These are phyloP conservation scores for Spatulosminthurus flaviceps DNA, from an alignment of 2,888 invertebrate genomes.

Conservation along the genomic window DNA sequence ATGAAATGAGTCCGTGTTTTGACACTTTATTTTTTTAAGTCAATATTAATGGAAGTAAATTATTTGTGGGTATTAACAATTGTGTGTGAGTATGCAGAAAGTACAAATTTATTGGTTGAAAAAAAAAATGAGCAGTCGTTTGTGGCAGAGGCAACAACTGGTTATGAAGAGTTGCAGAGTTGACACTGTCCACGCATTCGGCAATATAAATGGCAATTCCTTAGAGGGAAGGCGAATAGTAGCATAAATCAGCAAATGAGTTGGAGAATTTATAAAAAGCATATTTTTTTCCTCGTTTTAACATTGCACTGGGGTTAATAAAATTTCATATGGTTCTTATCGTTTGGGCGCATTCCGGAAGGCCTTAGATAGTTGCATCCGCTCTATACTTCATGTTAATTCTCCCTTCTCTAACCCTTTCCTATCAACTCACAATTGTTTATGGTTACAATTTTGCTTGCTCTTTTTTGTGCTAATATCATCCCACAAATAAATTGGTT, in stretches of 20 bases:
- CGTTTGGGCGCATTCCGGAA: slow-evolving; percentile 30
- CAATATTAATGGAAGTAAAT: background rate
- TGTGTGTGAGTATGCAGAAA: background rate
- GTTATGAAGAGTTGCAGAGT: background rate
- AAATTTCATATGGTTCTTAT: slow-evolving; percentile 15
- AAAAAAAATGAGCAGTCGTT: background rate
- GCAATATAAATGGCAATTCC: slow-evolving; percentile 18
- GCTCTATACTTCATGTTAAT: slow-evolving; percentile 10
- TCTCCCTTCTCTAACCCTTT: background rate
- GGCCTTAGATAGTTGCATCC: slow-evolving; percentile 39
- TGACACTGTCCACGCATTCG: slow-evolving; percentile 15
- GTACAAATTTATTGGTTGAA: background rate
- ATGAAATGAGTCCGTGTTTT: background rate
- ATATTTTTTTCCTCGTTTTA: slow-evolving; percentile 26
- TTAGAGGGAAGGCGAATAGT: background rate
- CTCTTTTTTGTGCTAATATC: background rate
- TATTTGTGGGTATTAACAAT: background rate
- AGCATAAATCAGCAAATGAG: slow-evolving; percentile 15
- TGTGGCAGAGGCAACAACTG: background rate
- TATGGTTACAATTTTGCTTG: slow-evolving; percentile 8
- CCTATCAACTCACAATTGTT: background rate
- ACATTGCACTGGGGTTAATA: slow-evolving; percentile 1
- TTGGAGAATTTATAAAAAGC: background rate
- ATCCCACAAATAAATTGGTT: background rate
- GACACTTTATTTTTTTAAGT: background rate